Evolutionary conservation across 1,140 invertebrate species (phyloP), one percentile per base, ranked within the genome.

Genomic region (Ceratina calcarata): DNA sequence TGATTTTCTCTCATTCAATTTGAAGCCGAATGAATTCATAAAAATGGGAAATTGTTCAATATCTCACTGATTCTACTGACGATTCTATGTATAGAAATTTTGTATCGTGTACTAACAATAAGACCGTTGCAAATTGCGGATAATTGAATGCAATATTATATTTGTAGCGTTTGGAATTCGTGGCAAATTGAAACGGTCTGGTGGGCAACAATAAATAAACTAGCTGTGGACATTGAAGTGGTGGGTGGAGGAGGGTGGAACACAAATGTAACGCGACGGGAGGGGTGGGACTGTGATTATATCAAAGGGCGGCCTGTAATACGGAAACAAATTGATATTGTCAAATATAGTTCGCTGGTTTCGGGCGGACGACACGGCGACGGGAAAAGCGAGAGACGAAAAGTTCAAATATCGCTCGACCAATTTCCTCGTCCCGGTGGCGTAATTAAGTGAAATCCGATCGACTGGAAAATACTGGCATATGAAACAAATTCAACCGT

Each of bases 401-500:
- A 37, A 60, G 70, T 65, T 74, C 70, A 58, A 66, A 74, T 74
- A 79, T 74, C 70, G 57, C 22, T 27, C 24, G 22, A n/a, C 22
- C 62, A 74, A 79, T 79, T 79, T 66, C 37, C 37, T 45, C 62
- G 75, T 57, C n/a, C 7, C 6, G 37, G 20, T 18, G 65, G 3
- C 22, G 51, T 77, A 77, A 81, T 81, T 81, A 81, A 81, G 66
- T 57, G 73, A 70, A 76, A 65, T 64, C 73, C 66, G 66, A 77
- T 77, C 66, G 58, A 58, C 15, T 49, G 73, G 73, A 77, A 81
- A 81, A 81, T 65, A 45, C 68, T 58, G 45, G 3, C 53, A 45
- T 58, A 66, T 20, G 78, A 79, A 73, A 61, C 53, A 66, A 66
- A 79, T 72, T 27, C 71, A 15, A 32, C 3, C 24, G n/a, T 13